A percentile compares a stretch with the other conserved stretches of the same genome.
Evolutionary conservation across 2,888 invertebrate species (phyloP).

Genomic region (Eupithecia subumbrata): DNA sequence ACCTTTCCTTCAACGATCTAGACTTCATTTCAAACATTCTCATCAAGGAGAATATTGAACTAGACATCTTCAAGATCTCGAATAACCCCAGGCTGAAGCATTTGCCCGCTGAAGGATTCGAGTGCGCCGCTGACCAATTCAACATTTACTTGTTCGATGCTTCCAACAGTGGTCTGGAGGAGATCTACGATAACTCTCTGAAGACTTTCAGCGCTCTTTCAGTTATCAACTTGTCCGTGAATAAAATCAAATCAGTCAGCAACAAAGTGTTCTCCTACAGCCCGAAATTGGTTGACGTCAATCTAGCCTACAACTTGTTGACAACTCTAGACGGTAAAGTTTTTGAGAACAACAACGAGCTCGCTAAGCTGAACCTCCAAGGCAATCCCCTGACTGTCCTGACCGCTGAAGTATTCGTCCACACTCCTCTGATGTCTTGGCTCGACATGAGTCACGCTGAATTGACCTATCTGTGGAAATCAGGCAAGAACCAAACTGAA

Average conservation of each 20-base stretch:
- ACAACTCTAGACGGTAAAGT: conserved; percentile 84
- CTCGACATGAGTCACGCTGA: conserved; percentile 89
- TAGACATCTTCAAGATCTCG: conserved; percentile 88
- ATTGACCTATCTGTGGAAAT: conserved; percentile 87
- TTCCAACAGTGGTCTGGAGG: conserved; percentile 88
- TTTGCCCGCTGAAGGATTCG: conserved; percentile 87
- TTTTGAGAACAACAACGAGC: conserved; percentile 87
- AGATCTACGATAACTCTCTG: conserved; percentile 86
- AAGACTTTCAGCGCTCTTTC: conserved; percentile 88
- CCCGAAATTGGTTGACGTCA: conserved; percentile 86
- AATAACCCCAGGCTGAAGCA: conserved; percentile 87
- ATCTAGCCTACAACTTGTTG: conserved; percentile 89
- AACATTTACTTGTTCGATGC: conserved; percentile 89
- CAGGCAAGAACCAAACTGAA: conserved; percentile 73
- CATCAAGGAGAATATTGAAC: conserved; percentile 87
- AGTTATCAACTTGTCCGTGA: conserved; percentile 87
- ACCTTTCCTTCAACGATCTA: conserved; percentile 89
- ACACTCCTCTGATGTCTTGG: conserved; percentile 85
- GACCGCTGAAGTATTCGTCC: conserved; percentile 86
- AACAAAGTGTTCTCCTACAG: conserved; percentile 81
- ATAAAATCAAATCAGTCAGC: conserved; percentile 84
- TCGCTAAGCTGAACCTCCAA: conserved; percentile 87
- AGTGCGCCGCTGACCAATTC: conserved; percentile 84
- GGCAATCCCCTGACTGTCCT: conserved; percentile 88
- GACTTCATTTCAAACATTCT: conserved; percentile 87